Evolutionary conservation across 2,113 vertebrate genomes (phyloP).

Genomic region (Salvelinus alpinus): DNA sequence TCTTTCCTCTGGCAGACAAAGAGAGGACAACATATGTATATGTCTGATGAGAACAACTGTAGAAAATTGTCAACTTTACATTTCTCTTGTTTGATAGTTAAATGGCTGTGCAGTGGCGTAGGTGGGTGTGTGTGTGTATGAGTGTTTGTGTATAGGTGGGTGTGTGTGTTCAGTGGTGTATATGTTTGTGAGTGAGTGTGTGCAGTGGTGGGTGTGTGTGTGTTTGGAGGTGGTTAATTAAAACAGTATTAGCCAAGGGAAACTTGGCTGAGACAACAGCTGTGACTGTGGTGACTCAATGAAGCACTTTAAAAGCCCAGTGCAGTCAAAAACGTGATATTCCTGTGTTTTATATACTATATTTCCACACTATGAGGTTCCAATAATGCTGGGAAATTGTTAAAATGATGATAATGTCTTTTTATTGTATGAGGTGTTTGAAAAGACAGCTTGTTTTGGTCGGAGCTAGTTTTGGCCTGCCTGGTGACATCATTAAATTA

Average conservation of each 20-base stretch:
- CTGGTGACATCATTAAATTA: too few relatives aligned
- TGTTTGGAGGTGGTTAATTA: slow-evolving; percentile 53
- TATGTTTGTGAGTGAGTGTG: slow-evolving; percentile 37
- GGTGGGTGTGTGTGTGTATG: slow-evolving; percentile 12
- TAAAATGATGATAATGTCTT: too few relatives aligned
- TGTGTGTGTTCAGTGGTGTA: slow-evolving; percentile 20
- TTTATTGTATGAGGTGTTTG: too few relatives aligned
- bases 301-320: slow-evolving; percentile 23
- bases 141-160: too few relatives aligned
- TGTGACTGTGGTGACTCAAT: slow-evolving; percentile 49
- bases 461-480: too few relatives aligned
- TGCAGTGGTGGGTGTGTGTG: too few relatives aligned
- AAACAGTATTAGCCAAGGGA: slow-evolving; percentile 68
- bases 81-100: slow-evolving; percentile 51
- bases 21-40: slow-evolving; percentile 1
- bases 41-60: slow-evolving; percentile 16
- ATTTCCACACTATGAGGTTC: too few relatives aligned
- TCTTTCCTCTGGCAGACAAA: slow-evolving; percentile 6
- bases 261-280: slow-evolving; percentile 56
- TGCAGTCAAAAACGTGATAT: too few relatives aligned
- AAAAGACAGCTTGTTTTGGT: too few relatives aligned
- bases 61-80: slow-evolving; percentile 38
- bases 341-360: too few relatives aligned
- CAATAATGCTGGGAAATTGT: too few relatives aligned
- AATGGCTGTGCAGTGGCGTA: slow-evolving; percentile 58